phyloP scores from a whole-genome alignment of 2,113 vertebrate species.

The Bos javanicus region DNA sequence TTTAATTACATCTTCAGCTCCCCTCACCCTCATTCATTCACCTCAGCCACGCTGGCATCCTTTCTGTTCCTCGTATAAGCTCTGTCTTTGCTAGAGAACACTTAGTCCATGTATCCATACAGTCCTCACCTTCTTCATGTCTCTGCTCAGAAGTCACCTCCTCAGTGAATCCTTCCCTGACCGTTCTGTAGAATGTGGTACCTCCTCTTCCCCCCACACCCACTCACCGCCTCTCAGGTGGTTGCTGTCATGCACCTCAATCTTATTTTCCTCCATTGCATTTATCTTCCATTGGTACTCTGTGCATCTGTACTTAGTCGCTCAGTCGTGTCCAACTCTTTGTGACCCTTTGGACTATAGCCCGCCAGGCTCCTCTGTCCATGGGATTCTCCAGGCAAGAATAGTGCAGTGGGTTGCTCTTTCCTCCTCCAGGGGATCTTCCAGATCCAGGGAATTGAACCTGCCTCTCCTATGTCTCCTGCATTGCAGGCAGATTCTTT shows the following conservation, averaged over 20 bases:
- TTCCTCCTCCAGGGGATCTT: neutral
- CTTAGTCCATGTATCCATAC: too few relatives aligned
- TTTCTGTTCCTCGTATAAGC: neutral
- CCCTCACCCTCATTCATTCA: neutral
- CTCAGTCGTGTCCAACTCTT: neutral
- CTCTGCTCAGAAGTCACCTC: neutral
- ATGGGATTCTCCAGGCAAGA: neutral
- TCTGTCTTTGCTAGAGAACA: neutral
- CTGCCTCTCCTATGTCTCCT: neutral
- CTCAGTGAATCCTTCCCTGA: neutral
- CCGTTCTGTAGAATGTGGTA: accelerated
- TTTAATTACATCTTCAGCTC: neutral
- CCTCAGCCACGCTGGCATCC: neutral
- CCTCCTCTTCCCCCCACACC: neutral
- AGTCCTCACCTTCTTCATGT: neutral
- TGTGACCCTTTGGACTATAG: neutral
- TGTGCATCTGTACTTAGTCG: neutral
- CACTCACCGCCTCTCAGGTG: neutral
- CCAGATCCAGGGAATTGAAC: neutral
- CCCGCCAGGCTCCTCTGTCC: neutral
- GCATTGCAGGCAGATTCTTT: neutral
- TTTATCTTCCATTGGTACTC: accelerated
- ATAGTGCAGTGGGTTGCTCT: neutral
- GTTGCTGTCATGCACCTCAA: neutral
- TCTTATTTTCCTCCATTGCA: neutral